Conservation (phyloP, 2,888 invertebrate genomes). For the Conchocele bisecta region DNA sequence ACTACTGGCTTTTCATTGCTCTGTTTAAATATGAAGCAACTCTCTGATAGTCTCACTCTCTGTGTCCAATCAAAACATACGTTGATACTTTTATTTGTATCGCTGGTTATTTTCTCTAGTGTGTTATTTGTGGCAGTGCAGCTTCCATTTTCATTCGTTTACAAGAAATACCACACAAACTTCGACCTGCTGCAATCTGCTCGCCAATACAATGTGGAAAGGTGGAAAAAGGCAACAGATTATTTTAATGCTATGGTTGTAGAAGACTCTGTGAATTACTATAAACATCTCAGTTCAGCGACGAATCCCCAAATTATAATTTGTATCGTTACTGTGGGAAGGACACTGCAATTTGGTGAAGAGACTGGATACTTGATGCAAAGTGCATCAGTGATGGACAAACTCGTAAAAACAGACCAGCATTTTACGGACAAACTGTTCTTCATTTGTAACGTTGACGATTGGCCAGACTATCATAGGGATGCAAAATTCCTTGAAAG, state of each 20-base stretch:
- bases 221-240: no score
- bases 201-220: not conserved
- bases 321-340: slow-evolving; percentile 28
- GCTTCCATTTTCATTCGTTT: slow-evolving; percentile 31
- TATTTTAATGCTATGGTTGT: not conserved
- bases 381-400: slow-evolving; percentile 53
- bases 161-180: slow-evolving; percentile 15
- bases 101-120: no score
- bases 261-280: slow-evolving; percentile 7
- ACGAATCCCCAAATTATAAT: slow-evolving; percentile 20
- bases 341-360: not conserved
- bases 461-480: slow-evolving; percentile 58
- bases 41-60: no score
- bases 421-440: slow-evolving; percentile 58
- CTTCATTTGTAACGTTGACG: slow-evolving; percentile 78
- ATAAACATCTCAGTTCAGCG: not conserved
- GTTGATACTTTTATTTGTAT: no score
- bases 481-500: slow-evolving; percentile 64
- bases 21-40: no score
- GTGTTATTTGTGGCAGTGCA: no score
- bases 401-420: slow-evolving; percentile 41
- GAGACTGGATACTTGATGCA: slow-evolving; percentile 39
- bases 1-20: no score
- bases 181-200: not conserved
- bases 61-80: no score